phyloP scores from a whole-genome alignment of 2,888 invertebrate genomes.

The Idaea biselata region DNA sequence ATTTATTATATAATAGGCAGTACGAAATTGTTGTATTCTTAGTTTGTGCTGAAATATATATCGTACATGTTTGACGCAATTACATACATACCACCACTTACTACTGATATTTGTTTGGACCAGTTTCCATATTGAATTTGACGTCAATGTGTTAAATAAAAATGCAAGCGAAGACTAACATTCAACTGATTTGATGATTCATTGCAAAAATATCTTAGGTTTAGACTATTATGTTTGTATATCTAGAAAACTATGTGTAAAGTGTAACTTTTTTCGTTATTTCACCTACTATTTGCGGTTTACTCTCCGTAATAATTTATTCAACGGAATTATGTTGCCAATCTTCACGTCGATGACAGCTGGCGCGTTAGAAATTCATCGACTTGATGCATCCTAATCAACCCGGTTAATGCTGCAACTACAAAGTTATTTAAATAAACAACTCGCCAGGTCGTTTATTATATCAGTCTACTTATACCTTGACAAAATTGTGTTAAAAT shows the following conservation, averaged over 20 bases:
- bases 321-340: conserved; percentile 53
- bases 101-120: conserved; percentile 39
- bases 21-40: neutral
- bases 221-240: conserved; percentile 30
- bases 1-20: neutral
- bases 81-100: conserved; percentile 27
- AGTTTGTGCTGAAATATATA: neutral
- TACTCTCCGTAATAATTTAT: conserved; percentile 39
- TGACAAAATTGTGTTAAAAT: conserved; percentile 13
- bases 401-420: conserved; percentile 13
- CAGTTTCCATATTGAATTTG: conserved; percentile 46
- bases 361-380: conserved; percentile 22
- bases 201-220: conserved; percentile 30
- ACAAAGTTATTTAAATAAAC: conserved; percentile 13
- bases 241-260: conserved; percentile 30
- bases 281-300: conserved; percentile 23
- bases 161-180: conserved; percentile 47
- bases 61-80: conserved; percentile 21
- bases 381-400: conserved; percentile 33
- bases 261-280: conserved; percentile 38
- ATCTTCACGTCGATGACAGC: conserved; percentile 35
- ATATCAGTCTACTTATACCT: conserved; percentile 6
- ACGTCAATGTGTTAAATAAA: conserved; percentile 51
- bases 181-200: conserved; percentile 42
- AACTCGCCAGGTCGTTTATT: conserved; percentile 14